Conservation (phyloP, 2,113 vertebrate species). For the Eclectus roratus region DNA sequence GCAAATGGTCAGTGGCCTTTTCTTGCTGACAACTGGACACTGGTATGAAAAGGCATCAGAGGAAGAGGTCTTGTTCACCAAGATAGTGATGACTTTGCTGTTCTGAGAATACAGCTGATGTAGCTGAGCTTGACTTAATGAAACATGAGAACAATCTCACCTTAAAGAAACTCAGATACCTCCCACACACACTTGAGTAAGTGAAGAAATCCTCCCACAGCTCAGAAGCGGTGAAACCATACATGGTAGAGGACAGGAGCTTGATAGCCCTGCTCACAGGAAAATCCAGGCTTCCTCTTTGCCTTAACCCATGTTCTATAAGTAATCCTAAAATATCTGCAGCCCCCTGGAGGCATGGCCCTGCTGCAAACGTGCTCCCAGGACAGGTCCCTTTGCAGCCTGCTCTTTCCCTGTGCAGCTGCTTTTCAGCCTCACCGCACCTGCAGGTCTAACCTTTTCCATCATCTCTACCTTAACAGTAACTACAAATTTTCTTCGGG, state of each 20-base stretch:
- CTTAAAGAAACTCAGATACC: background rate
- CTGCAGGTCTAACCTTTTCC: background rate
- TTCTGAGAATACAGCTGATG: background rate
- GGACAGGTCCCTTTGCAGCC: background rate
- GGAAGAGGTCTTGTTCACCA: background rate
- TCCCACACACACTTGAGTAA: accelerated
- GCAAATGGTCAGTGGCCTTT: background rate
- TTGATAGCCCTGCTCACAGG: background rate
- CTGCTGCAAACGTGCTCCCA: background rate
- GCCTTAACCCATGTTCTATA: background rate
- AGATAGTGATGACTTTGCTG: background rate
- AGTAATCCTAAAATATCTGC: background rate
- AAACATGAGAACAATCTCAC: background rate
- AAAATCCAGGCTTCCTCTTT: background rate
- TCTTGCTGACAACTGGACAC: background rate
- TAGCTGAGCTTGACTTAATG: background rate
- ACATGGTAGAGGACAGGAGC: accelerated
- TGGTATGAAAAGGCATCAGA: background rate
- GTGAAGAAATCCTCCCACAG: background rate
- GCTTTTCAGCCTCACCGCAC: background rate
- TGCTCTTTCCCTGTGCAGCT: background rate
- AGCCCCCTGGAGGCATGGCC: background rate
- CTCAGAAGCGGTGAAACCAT: background rate
- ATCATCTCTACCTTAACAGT: background rate
- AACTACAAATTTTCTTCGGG: background rate